Base-by-base conservation (phyloP, 2,797 vertebrate genomes). In the Thaleichthys pacificus region DNA sequence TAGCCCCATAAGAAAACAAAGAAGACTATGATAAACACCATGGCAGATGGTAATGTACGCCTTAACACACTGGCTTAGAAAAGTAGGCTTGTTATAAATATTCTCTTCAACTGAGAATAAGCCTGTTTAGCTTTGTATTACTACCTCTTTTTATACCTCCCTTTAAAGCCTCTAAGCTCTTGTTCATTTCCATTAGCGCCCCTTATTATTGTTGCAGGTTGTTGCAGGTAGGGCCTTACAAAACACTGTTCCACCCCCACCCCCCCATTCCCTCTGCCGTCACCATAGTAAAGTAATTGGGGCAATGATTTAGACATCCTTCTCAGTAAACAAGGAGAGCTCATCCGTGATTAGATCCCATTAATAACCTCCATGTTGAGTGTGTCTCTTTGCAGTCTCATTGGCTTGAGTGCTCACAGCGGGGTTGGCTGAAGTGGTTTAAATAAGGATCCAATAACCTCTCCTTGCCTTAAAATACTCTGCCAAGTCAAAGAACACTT, bases 341-440 rank as follows among this genome's bases (percentile, higher is more conserved):
- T 93, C 88, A 93, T 91, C 89, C 86, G 86, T 86, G 89, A 91
- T 92, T 92, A 92, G 84, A 73, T 84, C 83, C 88, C 89, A 91
- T 92, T 92, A 91, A 90, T 91, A 92, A 90, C 86, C 83, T 90
- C 79, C 69, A 84, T 87, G 89, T 89, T 84, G 83, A 90, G 80
- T 86, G 87, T 81, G 85, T 86, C 91, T 89, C 80, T 67, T 78
- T 38, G 76, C 72, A 83, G 89, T 88, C 81, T 88, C 83, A 89
- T 86, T 89, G 89, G 79, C 79, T 74, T 78, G 80, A 85, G 82
- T 86, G 85, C 85, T 84, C 81, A 79, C 74, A 79, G 72, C 70
- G 5, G 57, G 69, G 58, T 49, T 61, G 12, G 77, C 63, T 84
- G 71, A 78, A 26, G 3, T 24, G 22, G 64, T 47, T 66, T 3